Evolutionary conservation across 2,888 invertebrate species (phyloP), one percentile per base, ranked within the genome.

Genomic region (Plebejus anna): DNA sequence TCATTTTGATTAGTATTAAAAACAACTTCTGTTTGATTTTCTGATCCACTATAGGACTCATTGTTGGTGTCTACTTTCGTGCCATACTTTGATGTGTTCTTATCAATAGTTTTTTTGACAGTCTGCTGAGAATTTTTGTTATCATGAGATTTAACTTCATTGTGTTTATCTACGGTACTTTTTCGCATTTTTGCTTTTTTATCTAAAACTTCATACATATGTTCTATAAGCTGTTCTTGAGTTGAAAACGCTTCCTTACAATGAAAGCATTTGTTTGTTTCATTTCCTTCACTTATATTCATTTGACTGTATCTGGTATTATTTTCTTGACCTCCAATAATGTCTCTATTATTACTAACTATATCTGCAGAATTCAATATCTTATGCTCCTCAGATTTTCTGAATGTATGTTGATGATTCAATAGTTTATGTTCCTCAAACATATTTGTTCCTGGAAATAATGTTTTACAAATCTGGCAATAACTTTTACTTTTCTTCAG

Each of bases 161-260:
- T 2, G 7, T 55, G 32, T 28, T 32, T 32, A 16, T 73, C 55
- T 32, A 32, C 5, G 28, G 16, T 4, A 51, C 4, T 55, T 22
- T 73, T 28, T 73, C 13, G 32, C 32, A 36, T 42, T 9, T 66
- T 71, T 1, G 32, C 47, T 76, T 79, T 80, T 78, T 82, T 75
- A 70, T 87, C 82, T 38, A 91, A 81, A 77, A 89, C 80, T 75
- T 83, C 82, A 80, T 91, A 91, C 57, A 91, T 83, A 78, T 91
- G 91, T 76, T 91, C 88, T 81, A 91, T 89, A 38, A 91, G 82
- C 66, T 80, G 80, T 80, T 84, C 83, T 75, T 84, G 83, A 61
- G 82, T 84, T 75, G 81, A 71, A 84, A 91, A 91, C 71, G 77
- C 28, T 79, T 82, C 79, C 32, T 85, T 82, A 79, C 91, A 91